Evolutionary conservation across 2,888 invertebrate species (phyloP), one percentile per base, ranked within the genome.

Genomic region (Zelleria hepariella): DNA sequence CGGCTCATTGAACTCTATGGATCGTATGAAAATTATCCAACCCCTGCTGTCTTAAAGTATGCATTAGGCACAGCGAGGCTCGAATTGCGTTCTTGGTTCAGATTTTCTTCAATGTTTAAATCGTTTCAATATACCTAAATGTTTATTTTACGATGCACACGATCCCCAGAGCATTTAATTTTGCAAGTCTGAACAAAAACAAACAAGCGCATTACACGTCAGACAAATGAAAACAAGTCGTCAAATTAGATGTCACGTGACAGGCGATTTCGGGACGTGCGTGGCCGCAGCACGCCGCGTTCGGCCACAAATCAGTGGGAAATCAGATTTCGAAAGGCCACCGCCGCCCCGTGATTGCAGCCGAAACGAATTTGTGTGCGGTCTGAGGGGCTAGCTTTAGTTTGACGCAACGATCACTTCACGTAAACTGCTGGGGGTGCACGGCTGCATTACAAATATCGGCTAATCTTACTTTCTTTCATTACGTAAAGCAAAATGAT

Each of bases 291-390:
- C 62, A 62, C 64, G 65, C 63, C 64, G 64, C 66, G 63, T 63
- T 73, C 72, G 42, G 58, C 85, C 85, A 80, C 85, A 86, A 86
- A 85, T 85, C 84, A 85, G 80, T 71, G 81, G 81, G 79, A 82
- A 86, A 85, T 86, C 86, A 81, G 80, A 85, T 86, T 84, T 77
- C 73, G 78, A 78, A 73, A 76, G 78, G 73, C 74, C 76, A 47
- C 20, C 20, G n/a, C 23, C 74, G 77, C 73, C 69, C 69, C 78
- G 78, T 83, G 83, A 86, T 85, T 85, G 83, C 80, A 73, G 48
- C 52, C n/a, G 80, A 75, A 80, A 71, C 70, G 69, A 71, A 72
- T 70, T 58, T 57, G 57, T 57, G 52, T 54, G 54, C 54, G 21
- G 52, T 42, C 5, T 21, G n/a, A 51, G 24, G 48, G 51, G n/a